A percentile compares a stretch with the other conserved stretches of the same genome.
Evolutionary conservation across 2,797 vertebrate species (phyloP).

Genomic region (Myotis pilosus): DNA sequence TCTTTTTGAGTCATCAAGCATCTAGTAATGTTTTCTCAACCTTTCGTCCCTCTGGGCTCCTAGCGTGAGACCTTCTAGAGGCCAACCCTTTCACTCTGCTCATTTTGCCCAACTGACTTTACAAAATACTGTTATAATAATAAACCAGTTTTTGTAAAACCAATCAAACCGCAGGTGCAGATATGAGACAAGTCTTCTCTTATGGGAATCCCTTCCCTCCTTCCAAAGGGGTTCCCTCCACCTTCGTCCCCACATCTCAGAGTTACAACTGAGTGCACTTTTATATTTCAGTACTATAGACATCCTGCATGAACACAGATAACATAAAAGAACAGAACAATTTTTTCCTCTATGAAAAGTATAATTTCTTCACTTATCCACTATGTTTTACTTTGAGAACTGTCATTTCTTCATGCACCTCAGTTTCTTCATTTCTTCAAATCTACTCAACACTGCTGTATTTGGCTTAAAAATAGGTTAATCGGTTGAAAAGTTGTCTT

Average conservation of each 20-base stretch:
- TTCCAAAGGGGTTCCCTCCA: neutral
- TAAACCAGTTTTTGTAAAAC: neutral
- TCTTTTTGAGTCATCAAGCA: neutral
- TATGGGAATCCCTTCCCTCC: neutral
- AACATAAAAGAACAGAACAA: neutral
- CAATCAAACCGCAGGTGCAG: neutral
- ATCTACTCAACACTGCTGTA: neutral
- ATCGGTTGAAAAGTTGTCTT: neutral
- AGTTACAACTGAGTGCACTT: neutral
- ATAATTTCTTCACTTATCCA: neutral
- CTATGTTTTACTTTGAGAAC: neutral
- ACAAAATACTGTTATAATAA: neutral
- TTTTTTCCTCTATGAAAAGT: neutral
- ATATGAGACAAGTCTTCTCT: neutral
- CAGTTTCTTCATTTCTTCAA: neutral
- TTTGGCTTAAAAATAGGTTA: neutral
- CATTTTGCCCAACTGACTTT: neutral
- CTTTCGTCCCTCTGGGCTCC: neutral
- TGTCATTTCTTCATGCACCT: neutral
- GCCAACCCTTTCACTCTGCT: neutral
- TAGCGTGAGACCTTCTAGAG: neutral
- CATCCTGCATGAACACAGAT: neutral
- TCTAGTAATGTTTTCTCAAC: neutral
- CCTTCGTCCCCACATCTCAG: neutral
- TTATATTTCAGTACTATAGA: neutral